Base-by-base conservation (phyloP, 2,113 vertebrate genomes). In the Pluvialis apricaria region DNA sequence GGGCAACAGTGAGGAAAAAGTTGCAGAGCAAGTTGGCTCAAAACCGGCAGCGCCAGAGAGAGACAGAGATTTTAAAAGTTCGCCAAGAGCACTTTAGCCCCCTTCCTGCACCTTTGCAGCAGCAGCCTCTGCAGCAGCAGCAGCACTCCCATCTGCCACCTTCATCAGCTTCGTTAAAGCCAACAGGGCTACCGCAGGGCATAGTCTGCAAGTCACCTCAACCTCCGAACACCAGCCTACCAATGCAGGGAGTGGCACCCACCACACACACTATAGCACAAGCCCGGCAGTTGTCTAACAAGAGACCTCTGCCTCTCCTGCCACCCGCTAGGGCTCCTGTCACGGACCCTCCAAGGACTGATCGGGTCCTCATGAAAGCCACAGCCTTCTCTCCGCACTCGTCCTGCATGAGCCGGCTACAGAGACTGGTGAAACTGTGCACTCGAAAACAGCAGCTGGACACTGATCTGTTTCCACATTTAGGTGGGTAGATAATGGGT, bases 341-440 rank as follows among this genome's bases (percentile, higher is more conserved):
- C 88, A 70, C 4, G 17, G 98, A 98, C 86, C 96, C 93, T 5
- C 98, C 98, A 96, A 98, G 97, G 95, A 98, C 98, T 96, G 98
- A 98, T 93, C 98, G 97, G 95, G 98, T 99, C 93, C 98, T 99
- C 92, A 99, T 99, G 99, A 99, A 98, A 96, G 99, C 99, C 94
- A 97, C 99, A 88, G 98, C 98, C 98, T 99, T 99, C 97, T 98
- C 99, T 90, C 98, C 99, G 5, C 99, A 99, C 93, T 98, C 98
- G 32, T 98, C 98, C 96, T 99, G 99, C 97, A 98, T 99, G 96
- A 99, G 98, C 97, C 98, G 98, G 95, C 98, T 99, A 96, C 99
- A 99, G 98, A 99, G 99, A 98, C 98, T 99, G 97, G 98, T 99
- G 97, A 99, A 99, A 98, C 98, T 99, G 96, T 99, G 99, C 98